These are phyloP conservation scores for Aleiodes alternator DNA, from an alignment of 2,888 invertebrate species.

Conservation along the genomic window DNA sequence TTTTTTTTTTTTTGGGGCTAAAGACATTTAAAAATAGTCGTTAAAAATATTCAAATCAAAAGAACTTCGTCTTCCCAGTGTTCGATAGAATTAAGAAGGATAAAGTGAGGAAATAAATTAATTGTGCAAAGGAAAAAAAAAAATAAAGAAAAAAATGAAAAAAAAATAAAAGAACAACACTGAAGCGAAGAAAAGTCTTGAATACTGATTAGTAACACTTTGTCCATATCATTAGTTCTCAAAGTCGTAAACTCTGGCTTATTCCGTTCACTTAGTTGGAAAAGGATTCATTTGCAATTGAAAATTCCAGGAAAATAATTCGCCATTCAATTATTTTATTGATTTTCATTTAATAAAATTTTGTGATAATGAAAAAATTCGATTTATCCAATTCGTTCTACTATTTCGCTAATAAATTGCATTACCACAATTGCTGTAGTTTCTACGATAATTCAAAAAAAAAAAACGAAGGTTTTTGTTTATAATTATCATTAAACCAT, in stretches of 20 bases:
- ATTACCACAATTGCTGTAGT: background rate
- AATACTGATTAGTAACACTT: constrained; percentile 41
- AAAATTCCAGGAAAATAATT: no score
- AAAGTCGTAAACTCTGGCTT: background rate
- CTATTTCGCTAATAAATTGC: no score
- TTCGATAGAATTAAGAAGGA: constrained; percentile 69
- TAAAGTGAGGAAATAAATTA: constrained; percentile 67
- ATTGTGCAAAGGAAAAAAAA: constrained; percentile 61
- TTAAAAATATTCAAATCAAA: constrained; percentile 70
- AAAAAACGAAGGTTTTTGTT: background rate
- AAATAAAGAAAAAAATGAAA: constrained; percentile 49
- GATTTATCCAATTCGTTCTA: no score
- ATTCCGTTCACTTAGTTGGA: background rate
- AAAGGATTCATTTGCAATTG: no score
- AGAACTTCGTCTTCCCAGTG: constrained; percentile 64
- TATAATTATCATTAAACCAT: background rate
- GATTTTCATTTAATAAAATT: no score
- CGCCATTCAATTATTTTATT: no score
- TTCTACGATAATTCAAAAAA: background rate
- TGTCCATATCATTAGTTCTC: constrained; percentile 37
- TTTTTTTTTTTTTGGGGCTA: constrained; percentile 60
- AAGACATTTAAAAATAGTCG: constrained; percentile 61
- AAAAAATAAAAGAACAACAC: constrained; percentile 10
- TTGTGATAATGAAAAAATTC: no score
- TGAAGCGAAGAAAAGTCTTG: constrained; percentile 62